phyloP scores from a whole-genome alignment of 2,888 invertebrate species.

The Tenthredo distinguenda region DNA sequence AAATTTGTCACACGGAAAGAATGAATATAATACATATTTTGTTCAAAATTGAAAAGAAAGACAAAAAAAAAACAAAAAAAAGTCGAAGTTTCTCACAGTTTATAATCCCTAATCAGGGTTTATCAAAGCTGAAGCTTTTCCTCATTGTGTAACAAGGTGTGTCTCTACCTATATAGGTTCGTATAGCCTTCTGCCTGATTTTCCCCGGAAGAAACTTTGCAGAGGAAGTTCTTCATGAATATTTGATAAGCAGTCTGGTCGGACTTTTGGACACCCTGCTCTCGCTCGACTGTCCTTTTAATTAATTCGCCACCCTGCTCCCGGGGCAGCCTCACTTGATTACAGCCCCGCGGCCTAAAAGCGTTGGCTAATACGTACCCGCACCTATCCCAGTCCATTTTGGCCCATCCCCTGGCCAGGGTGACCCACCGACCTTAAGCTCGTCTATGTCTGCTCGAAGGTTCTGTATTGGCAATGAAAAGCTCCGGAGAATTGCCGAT shows the following conservation, averaged over 20 bases:
- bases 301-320: slow-evolving; percentile 48
- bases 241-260: slow-evolving; percentile 38
- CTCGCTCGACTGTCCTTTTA: slow-evolving; percentile 48
- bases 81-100: background rate
- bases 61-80: no score
- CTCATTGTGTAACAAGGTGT: background rate
- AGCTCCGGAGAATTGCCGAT: background rate
- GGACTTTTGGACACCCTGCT: slow-evolving; percentile 41
- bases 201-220: slow-evolving; percentile 22
- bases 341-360: slow-evolving; percentile 52
- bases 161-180: background rate
- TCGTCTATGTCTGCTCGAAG: background rate
- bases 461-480: slow-evolving; percentile 31
- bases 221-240: slow-evolving; percentile 41
- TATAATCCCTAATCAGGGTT: background rate
- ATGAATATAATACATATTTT: no score
- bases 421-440: slow-evolving; percentile 19
- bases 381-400: slow-evolving; percentile 43
- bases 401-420: slow-evolving; percentile 16
- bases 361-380: slow-evolving; percentile 52
- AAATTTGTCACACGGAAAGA: no score
- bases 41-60: no score
- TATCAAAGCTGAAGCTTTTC: background rate
- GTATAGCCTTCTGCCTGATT: background rate
- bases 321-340: slow-evolving; percentile 50